Evolutionary conservation across 1,140 invertebrate genomes (phyloP).

Genomic region (Orius laevigatus): DNA sequence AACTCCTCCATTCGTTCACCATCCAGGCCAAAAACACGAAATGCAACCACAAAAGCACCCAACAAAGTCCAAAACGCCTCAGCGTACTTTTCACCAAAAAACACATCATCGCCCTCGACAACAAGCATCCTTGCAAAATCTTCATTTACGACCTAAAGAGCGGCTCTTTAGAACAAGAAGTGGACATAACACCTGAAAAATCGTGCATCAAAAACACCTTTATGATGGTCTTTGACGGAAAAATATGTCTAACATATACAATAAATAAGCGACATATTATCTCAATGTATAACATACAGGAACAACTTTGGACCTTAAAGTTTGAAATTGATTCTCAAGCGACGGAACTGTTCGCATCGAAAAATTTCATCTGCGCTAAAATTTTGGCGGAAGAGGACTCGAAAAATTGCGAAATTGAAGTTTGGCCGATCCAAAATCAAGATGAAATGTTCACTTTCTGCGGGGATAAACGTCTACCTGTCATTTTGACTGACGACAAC

Average conservation of each 20-base stretch:
- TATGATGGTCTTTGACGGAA: background rate
- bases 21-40: background rate
- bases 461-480: background rate
- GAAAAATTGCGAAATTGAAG: constrained; percentile 4
- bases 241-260: background rate
- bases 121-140: background rate
- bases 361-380: constrained; percentile 6
- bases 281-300: background rate
- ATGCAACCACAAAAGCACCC: background rate
- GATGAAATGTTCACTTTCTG: background rate
- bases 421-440: constrained; percentile 5
- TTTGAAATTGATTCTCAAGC: background rate
- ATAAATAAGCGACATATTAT: background rate
- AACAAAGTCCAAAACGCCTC: background rate
- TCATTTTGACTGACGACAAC: background rate
- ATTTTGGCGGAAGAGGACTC: background rate
- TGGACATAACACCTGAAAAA: background rate
- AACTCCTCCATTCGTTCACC: background rate
- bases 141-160: constrained; percentile 2
- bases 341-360: background rate
- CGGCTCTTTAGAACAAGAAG: background rate
- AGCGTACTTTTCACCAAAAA: background rate
- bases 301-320: background rate
- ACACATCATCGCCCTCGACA: background rate
- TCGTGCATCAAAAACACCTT: background rate